phyloP scores from a whole-genome alignment of 2,888 invertebrate genomes.

The Candidula unifasciata region DNA sequence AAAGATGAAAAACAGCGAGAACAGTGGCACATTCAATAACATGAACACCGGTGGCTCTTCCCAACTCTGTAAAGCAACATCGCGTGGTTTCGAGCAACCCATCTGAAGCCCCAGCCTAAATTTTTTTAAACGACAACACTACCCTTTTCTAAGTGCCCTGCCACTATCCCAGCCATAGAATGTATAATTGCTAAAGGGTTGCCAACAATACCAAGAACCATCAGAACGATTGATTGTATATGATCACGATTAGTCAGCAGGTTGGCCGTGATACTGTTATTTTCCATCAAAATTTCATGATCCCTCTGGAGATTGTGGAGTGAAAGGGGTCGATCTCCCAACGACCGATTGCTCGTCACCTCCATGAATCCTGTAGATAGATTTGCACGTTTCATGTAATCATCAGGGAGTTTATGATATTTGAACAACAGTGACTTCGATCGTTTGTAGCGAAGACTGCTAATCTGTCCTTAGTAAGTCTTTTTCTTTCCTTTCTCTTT shows the following conservation, averaged over 20 bases:
- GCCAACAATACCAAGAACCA: constrained; percentile 55
- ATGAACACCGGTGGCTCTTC: no score
- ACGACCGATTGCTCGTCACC: not conserved
- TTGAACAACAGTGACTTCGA: no score
- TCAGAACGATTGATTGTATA: constrained; percentile 52
- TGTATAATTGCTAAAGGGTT: constrained; percentile 58
- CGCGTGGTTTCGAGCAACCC: no score
- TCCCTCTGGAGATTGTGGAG: not conserved
- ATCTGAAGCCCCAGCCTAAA: no score
- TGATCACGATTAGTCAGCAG: constrained; percentile 52
- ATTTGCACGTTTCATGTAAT: not conserved
- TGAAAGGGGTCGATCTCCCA: not conserved
- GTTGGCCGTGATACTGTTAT: constrained; percentile 51
- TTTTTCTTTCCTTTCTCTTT: no score
- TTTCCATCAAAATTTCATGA: constrained; percentile 11
- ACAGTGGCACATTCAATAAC: no score
- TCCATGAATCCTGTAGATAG: not conserved
- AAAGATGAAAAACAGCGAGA: no score
- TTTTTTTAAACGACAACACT: no score
- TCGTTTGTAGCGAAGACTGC: no score
- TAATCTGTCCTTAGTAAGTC: no score
- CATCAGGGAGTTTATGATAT: no score
- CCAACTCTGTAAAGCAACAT: no score
- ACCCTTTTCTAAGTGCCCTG: constrained; percentile 53
- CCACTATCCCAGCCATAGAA: constrained; percentile 59